phyloP scores from a whole-genome alignment of 2,113 vertebrate genomes.

The Chaenogobius annularis region DNA sequence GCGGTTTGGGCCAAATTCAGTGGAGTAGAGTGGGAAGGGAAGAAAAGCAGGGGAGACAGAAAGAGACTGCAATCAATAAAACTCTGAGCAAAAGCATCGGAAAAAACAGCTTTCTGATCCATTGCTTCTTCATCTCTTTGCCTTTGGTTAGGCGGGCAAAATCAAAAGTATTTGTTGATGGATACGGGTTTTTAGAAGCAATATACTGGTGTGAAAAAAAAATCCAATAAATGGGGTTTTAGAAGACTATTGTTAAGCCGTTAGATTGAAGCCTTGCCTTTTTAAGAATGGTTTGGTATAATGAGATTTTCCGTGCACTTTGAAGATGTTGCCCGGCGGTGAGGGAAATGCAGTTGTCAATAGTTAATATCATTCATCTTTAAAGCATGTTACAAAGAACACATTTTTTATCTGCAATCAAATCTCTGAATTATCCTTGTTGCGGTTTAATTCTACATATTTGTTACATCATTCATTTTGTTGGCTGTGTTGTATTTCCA shows the following conservation, averaged over 20 bases:
- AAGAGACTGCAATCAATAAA: constrained; percentile 67
- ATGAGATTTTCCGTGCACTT: not conserved
- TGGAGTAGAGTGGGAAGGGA: constrained; percentile 27
- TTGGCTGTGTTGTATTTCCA: no score
- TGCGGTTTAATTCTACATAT: not conserved
- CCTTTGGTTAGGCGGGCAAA: constrained; percentile 42
- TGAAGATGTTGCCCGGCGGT: not conserved
- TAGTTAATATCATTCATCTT: not conserved
- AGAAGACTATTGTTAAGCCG: constrained; percentile 20
- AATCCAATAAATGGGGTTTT: constrained; percentile 33
- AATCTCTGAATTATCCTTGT: not conserved
- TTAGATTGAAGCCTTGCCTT: not conserved
- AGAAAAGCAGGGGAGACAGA: constrained; percentile 20
- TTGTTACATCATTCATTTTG: no score
- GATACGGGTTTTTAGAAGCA: constrained; percentile 25
- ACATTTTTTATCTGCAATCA: not conserved
- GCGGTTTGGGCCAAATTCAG: constrained; percentile 55
- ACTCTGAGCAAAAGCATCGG: constrained; percentile 2
- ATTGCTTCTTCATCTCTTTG: constrained; percentile 46
- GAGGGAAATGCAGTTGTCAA: not conserved
- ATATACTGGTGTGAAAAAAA: constrained; percentile 15
- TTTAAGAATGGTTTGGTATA: not conserved
- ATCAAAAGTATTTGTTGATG: constrained; percentile 48
- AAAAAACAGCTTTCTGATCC: constrained; percentile 49
- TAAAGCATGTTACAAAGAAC: not conserved